Conservation (phyloP, 2,888 invertebrate species). For the Eugnorisma glareosa region DNA sequence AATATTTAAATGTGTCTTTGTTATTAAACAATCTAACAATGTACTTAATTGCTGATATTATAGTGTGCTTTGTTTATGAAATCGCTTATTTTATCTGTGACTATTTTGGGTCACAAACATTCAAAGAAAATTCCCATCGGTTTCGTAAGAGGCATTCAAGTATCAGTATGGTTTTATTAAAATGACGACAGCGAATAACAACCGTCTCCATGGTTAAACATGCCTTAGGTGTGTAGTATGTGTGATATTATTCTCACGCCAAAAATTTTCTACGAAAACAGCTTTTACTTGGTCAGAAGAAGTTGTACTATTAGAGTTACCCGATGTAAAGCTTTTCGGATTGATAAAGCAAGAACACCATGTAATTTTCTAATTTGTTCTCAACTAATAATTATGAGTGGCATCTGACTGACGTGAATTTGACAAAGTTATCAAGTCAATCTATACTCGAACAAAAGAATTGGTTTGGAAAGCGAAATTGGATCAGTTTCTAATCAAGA, state of each 20-base stretch:
- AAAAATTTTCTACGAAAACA: neutral
- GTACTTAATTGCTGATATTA: slow-evolving; percentile 45
- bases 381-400: neutral
- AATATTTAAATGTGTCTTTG: slow-evolving; percentile 59
- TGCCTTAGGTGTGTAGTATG: no score
- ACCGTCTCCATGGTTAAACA: neutral
- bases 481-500: slow-evolving; percentile 29
- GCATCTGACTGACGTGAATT: slow-evolving; percentile 21
- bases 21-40: slow-evolving; percentile 42
- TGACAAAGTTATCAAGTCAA: slow-evolving; percentile 20
- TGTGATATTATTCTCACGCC: neutral
- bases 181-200: neutral
- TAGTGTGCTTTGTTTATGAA: slow-evolving; percentile 32
- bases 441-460: slow-evolving; percentile 17
- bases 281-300: neutral
- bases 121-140: neutral
- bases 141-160: neutral
- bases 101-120: neutral
- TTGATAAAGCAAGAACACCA: neutral
- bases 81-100: slow-evolving; percentile 25
- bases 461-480: slow-evolving; percentile 28
- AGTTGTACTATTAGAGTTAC: neutral
- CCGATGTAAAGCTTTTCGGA: neutral
- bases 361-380: neutral
- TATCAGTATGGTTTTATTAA: neutral